A percentile compares a stretch with the other conserved stretches of the same genome.
Evolutionary conservation across 2,888 invertebrate species (phyloP).

Genomic region (Tanypteryx hageni): DNA sequence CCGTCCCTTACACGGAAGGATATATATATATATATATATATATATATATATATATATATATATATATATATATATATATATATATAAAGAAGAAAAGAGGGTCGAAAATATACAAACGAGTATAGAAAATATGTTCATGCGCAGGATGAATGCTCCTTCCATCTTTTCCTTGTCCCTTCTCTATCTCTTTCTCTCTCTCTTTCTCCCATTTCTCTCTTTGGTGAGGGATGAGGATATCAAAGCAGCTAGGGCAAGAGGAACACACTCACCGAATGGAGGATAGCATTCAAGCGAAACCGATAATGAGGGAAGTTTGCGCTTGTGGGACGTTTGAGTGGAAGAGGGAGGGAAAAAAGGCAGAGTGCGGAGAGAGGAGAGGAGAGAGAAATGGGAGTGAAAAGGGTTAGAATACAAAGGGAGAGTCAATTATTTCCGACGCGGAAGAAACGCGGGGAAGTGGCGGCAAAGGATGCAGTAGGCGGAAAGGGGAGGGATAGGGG

Average conservation of each 20-base stretch:
- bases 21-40: too few species aligned
- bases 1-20: too few species aligned
- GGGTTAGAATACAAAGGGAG: not conserved
- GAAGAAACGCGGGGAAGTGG: not conserved
- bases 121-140: not conserved
- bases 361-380: not conserved
- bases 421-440: constrained; percentile 1
- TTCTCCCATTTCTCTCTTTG: not conserved
- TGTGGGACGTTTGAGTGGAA: not conserved
- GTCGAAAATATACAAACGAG: not conserved
- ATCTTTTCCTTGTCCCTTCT: not conserved
- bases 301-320: constrained; percentile 44
- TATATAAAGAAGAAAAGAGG: too few species aligned
- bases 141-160: not conserved
- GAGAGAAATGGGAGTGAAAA: not conserved
- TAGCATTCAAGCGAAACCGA: constrained; percentile 37
- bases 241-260: not conserved
- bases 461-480: not conserved
- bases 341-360: not conserved
- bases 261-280: not conserved
- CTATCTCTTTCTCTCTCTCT: not conserved
- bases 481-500: not conserved
- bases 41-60: too few species aligned
- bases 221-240: not conserved
- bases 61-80: too few species aligned